Conservation (phyloP, 2,113 vertebrate species). For the Mormyrus lacerda region DNA sequence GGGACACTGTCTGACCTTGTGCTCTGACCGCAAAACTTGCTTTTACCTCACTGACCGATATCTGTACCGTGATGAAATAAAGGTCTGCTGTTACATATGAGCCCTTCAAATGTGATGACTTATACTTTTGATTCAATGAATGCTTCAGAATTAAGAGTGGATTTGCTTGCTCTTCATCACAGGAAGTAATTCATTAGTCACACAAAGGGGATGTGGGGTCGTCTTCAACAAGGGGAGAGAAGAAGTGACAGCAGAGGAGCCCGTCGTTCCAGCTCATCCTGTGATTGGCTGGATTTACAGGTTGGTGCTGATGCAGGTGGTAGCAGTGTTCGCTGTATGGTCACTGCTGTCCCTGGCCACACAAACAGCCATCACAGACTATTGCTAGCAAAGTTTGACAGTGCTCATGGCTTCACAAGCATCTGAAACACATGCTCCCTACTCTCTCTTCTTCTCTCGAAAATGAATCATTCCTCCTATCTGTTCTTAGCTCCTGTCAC, state of each 20-base stretch:
- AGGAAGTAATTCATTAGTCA: background rate
- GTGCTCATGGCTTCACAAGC: background rate
- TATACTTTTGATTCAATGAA: background rate
- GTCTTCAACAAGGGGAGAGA: background rate
- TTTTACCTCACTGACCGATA: background rate
- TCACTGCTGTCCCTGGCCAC: background rate
- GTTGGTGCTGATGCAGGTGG: background rate
- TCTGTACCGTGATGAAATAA: background rate
- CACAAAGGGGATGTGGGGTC: background rate
- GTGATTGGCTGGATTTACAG: background rate
- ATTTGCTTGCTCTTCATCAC: background rate
- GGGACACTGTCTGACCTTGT: background rate
- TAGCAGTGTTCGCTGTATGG: background rate
- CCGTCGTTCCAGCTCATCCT: background rate
- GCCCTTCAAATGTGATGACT: background rate
- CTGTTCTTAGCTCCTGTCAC: background rate
- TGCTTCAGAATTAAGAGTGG: background rate
- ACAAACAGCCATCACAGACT: background rate
- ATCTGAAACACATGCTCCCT: background rate
- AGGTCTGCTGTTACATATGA: background rate
- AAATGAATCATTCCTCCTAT: background rate
- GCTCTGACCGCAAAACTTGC: background rate
- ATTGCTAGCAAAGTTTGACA: background rate
- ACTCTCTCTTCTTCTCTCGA: background rate
- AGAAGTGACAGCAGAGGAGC: background rate